phyloP scores from a whole-genome alignment of 2,888 invertebrate species.

The Terebella lapidaria region DNA sequence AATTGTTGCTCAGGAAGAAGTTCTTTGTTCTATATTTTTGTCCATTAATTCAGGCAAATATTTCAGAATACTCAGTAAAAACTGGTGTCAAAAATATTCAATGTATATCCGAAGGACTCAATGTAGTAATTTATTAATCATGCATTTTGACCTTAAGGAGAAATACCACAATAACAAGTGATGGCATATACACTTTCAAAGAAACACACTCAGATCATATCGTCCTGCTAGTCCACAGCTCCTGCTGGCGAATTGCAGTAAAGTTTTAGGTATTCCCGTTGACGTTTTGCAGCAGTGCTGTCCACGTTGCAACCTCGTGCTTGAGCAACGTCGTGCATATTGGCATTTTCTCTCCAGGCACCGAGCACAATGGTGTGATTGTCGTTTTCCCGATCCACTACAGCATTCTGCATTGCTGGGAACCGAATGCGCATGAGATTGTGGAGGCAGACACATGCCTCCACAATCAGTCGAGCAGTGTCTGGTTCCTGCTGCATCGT shows the following conservation, averaged over 20 bases:
- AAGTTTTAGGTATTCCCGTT: background rate
- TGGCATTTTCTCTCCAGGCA: slow-evolving; percentile 5
- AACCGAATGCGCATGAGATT: background rate
- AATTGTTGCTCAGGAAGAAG: too few species aligned
- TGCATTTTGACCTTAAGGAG: too few species aligned
- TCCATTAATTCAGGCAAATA: too few species aligned
- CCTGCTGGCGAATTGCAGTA: background rate
- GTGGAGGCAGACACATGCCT: background rate
- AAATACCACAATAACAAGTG: too few species aligned
- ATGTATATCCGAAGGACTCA: too few species aligned
- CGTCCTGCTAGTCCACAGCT: too few species aligned
- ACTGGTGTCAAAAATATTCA: too few species aligned
- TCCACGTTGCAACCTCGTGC: slow-evolving; percentile 4
- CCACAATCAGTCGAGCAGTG: background rate
- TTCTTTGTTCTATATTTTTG: too few species aligned
- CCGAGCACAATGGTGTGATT: slow-evolving; percentile 7
- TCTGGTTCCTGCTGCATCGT: slow-evolving; percentile 2
- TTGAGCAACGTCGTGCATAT: slow-evolving; percentile 6
- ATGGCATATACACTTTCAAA: too few species aligned
- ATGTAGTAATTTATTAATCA: too few species aligned
- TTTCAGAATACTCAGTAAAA: too few species aligned
- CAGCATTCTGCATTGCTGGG: background rate
- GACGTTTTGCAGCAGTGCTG: slow-evolving; percentile 7
- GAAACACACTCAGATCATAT: too few species aligned
- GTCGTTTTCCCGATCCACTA: background rate